phyloP scores from a whole-genome alignment of 2,888 invertebrate genomes.

The Blastobasis adustella region DNA sequence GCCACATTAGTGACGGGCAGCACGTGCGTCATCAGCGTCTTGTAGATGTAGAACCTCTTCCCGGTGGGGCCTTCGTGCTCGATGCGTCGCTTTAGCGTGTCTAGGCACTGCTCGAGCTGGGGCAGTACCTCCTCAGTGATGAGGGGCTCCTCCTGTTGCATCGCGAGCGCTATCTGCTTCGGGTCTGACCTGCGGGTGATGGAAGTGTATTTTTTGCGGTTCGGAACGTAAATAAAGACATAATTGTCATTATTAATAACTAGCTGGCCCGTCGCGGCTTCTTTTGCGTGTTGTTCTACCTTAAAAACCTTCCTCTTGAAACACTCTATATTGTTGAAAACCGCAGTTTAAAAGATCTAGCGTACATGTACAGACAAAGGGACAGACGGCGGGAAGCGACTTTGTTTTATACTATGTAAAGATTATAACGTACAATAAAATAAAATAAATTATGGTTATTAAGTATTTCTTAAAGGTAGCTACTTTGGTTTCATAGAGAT shows the following conservation, averaged over 20 bases:
- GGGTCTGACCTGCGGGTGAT: constrained; percentile 65
- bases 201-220: background rate
- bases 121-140: constrained; percentile 73
- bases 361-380: too few relatives aligned
- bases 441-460: too few relatives aligned
- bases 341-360: too few relatives aligned
- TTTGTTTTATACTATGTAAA: too few relatives aligned
- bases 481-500: too few relatives aligned
- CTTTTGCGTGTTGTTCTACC: too few relatives aligned
- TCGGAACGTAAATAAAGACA: background rate
- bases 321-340: too few relatives aligned
- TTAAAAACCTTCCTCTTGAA: too few relatives aligned
- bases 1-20: constrained; percentile 83
- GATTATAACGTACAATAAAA: too few relatives aligned
- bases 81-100: constrained; percentile 77
- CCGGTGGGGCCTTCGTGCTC: constrained; percentile 74
- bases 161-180: constrained; percentile 52
- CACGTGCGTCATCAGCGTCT: constrained; percentile 79
- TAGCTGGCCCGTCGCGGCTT: too few relatives aligned
- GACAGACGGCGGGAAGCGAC: too few relatives aligned
- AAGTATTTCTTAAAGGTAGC: too few relatives aligned
- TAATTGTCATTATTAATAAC: constrained; percentile 1
- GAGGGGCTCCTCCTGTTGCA: constrained; percentile 59
- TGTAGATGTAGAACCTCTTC: constrained; percentile 79
- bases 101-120: constrained; percentile 76